Conservation (phyloP, 2,113 vertebrate species). For the Lates calcarifer region DNA sequence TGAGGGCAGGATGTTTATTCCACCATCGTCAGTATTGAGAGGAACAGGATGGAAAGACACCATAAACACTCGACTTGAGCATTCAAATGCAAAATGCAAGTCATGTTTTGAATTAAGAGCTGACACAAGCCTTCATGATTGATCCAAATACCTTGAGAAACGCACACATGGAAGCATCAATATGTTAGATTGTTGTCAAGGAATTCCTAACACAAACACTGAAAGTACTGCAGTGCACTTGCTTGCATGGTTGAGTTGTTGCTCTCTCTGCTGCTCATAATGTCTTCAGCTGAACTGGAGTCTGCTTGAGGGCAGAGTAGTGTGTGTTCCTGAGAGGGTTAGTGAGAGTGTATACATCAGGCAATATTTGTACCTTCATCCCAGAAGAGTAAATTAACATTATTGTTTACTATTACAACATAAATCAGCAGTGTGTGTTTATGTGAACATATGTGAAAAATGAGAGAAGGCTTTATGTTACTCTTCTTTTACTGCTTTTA, state of each 20-base stretch:
- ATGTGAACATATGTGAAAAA: not conserved
- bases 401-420: not conserved
- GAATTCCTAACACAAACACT: not conserved
- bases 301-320: constrained; percentile 4
- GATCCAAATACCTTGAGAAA: not conserved
- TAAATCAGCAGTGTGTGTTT: not conserved
- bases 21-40: not conserved
- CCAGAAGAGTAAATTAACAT: not conserved
- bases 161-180: not conserved
- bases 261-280: not conserved
- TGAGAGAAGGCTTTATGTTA: not conserved
- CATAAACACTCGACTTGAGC: not conserved
- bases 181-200: constrained; percentile 10
- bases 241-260: constrained; percentile 1
- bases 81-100: not conserved
- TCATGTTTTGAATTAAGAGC: not conserved
- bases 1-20: not conserved
- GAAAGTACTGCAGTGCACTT: not conserved
- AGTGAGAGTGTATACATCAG: not conserved
- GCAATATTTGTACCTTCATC: too few relatives aligned
- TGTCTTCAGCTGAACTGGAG: not conserved
- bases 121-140: not conserved
- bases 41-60: not conserved
- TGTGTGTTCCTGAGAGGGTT: constrained; percentile 6
- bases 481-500: not conserved